A percentile compares a stretch with the other conserved stretches of the same genome.
These are phyloP conservation scores for Aleiodes alternator DNA, from an alignment of 2,888 invertebrate genomes.

Conservation along the genomic window DNA sequence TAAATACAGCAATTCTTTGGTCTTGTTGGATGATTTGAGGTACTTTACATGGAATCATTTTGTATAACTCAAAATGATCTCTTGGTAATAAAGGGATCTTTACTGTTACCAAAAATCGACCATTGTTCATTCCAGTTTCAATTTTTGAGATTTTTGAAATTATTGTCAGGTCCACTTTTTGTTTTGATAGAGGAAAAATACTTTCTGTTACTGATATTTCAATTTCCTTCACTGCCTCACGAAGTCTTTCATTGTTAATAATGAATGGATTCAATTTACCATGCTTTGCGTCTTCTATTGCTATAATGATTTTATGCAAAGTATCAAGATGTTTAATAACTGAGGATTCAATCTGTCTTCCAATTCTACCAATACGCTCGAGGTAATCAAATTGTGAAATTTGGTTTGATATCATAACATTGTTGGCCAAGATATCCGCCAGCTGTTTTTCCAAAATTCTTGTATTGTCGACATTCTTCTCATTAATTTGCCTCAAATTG, in stretches of 20 bases:
- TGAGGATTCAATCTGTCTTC: background rate
- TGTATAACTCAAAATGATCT: background rate
- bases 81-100: background rate
- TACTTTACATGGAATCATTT: background rate
- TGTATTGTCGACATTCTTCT: background rate
- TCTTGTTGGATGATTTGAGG: background rate
- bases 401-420: background rate
- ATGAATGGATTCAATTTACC: background rate
- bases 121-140: background rate
- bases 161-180: background rate
- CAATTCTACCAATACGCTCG: background rate
- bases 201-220: background rate
- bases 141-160: background rate
- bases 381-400: background rate
- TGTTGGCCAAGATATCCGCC: background rate
- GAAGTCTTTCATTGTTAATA: background rate
- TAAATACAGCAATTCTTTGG: background rate
- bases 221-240: background rate
- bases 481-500: background rate
- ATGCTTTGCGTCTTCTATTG: conserved; percentile 1
- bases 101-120: background rate
- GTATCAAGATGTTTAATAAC: background rate
- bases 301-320: background rate
- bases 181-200: background rate
- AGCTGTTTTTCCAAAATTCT: background rate